A percentile compares a stretch with the other conserved stretches of the same genome.
These are phyloP conservation scores for Onychomys arenicola DNA, from an alignment of 2,797 vertebrate genomes.

Conservation along the genomic window DNA sequence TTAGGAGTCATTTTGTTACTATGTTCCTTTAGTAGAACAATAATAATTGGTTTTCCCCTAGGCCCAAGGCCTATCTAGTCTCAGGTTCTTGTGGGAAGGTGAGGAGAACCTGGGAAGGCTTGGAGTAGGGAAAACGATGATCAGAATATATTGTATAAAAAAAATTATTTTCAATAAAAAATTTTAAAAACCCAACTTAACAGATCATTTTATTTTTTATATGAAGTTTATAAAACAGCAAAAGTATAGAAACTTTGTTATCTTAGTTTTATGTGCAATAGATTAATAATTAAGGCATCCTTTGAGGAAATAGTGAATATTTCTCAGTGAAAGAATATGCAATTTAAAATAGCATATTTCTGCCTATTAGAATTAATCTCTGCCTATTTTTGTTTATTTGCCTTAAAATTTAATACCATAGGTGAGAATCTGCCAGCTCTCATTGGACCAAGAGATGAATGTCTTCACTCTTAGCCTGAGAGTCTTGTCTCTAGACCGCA, in stretches of 20 bases:
- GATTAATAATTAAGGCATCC: not conserved
- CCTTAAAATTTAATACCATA: not conserved
- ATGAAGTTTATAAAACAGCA: not conserved
- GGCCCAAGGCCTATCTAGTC: not conserved
- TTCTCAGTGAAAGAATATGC: not conserved
- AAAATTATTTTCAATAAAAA: not conserved
- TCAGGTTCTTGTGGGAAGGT: not conserved
- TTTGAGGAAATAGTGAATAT: not conserved
- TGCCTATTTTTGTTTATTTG: not conserved
- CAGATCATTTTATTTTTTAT: not conserved
- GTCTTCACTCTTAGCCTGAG: too few relatives aligned
- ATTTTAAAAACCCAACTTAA: not conserved
- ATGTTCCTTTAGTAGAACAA: not conserved
- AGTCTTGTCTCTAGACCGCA: too few relatives aligned
- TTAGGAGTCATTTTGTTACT: not conserved
- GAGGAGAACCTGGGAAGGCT: accelerated
- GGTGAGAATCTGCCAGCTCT: too few relatives aligned
- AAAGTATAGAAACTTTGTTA: not conserved
- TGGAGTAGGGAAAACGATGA: not conserved
- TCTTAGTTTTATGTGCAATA: not conserved
- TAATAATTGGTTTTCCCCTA: not conserved
- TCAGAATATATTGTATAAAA: not conserved
- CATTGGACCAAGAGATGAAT: too few relatives aligned
- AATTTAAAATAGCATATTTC: not conserved
- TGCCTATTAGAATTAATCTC: not conserved